phyloP scores from a whole-genome alignment of 2,797 vertebrate genomes.

The Acanthornis magna region DNA sequence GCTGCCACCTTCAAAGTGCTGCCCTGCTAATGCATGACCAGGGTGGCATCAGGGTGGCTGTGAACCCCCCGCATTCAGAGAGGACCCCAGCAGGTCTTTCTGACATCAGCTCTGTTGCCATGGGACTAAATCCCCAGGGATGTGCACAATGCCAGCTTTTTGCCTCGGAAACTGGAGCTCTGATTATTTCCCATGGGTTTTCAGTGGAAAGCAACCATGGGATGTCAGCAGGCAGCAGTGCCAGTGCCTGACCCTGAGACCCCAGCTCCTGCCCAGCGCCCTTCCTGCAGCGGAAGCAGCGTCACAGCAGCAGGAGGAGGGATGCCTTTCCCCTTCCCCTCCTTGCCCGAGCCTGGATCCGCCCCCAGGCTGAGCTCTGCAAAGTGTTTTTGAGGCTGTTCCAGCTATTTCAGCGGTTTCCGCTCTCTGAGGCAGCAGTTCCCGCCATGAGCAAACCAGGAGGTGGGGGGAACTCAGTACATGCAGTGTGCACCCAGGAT shows the following conservation, averaged over 20 bases:
- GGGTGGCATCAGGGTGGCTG: neutral
- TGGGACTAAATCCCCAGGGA: neutral
- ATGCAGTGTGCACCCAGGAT: neutral
- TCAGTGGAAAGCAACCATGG: neutral
- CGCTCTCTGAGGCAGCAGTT: neutral
- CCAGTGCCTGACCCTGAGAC: accelerated
- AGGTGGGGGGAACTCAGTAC: neutral
- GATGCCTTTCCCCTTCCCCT: neutral
- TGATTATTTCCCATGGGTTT: neutral
- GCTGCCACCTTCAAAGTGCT: neutral
- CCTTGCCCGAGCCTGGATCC: neutral
- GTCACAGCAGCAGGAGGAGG: neutral
- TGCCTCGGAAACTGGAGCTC: neutral
- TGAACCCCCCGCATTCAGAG: accelerated
- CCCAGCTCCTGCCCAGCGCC: neutral
- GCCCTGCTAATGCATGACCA: accelerated
- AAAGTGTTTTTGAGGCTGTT: conserved; percentile 15
- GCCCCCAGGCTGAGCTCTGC: neutral
- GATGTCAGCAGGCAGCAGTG: neutral
- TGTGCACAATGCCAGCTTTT: neutral
- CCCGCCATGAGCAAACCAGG: neutral
- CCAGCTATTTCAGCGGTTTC: conserved; percentile 38
- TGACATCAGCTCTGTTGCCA: neutral
- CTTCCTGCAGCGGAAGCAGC: neutral
- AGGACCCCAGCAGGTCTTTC: neutral